Conservation (phyloP, 2,797 vertebrate genomes). For the Macrochelys suwanniensis region DNA sequence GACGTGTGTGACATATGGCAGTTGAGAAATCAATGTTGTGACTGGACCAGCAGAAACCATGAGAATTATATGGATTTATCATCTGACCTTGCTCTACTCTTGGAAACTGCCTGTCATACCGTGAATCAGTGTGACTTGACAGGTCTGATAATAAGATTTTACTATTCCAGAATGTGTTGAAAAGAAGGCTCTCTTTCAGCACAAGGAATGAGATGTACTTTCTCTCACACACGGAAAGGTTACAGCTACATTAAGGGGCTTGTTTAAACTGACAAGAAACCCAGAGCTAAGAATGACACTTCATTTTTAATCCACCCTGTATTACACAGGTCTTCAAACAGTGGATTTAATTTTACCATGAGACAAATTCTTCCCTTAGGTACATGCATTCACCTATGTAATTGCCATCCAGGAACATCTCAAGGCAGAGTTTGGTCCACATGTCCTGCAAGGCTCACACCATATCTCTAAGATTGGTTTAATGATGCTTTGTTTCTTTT, state of each 20-base stretch:
- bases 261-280: slow-evolving; percentile 15
- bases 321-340: background rate
- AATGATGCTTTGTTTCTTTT: background rate
- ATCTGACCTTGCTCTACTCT: slow-evolving; percentile 32
- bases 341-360: background rate
- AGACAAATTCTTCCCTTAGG: background rate
- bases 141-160: background rate
- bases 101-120: slow-evolving; percentile 1
- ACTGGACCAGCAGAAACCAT: background rate
- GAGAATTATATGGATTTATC: slow-evolving; percentile 9
- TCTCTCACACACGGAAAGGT: background rate
- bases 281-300: slow-evolving; percentile 3
- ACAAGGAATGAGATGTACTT: background rate
- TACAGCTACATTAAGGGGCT: background rate
- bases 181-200: slow-evolving; percentile 15
- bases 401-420: background rate
- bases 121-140: slow-evolving; percentile 42
- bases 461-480: background rate
- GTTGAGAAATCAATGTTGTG: slow-evolving; percentile 24
- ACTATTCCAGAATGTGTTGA: slow-evolving; percentile 10
- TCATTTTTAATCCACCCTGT: slow-evolving; percentile 9
- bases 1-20: background rate
- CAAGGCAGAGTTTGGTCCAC: background rate
- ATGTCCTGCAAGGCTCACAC: background rate
- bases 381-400: background rate